phyloP scores from a whole-genome alignment of 2,113 vertebrate species.

The Ursus arctos region DNA sequence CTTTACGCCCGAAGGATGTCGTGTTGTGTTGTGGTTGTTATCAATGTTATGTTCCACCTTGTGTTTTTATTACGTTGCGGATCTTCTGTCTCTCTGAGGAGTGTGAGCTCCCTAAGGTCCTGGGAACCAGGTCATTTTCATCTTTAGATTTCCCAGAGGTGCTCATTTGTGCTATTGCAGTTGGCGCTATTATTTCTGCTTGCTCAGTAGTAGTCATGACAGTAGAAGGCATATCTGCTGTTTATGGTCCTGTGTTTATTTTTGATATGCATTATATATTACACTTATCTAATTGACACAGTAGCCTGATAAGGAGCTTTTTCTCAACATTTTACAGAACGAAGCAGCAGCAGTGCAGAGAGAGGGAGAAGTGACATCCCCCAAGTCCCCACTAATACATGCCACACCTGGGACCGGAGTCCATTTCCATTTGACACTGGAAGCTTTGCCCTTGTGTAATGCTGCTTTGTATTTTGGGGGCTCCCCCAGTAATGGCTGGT shows the following conservation, averaged over 20 bases:
- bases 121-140: no score
- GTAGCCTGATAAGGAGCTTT: neutral
- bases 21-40: neutral
- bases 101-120: neutral
- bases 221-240: neutral
- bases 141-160: neutral
- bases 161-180: fast-evolving
- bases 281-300: neutral
- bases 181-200: neutral
- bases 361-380: neutral
- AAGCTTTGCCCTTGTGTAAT: neutral
- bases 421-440: neutral
- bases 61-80: neutral
- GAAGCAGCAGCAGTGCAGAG: neutral
- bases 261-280: neutral
- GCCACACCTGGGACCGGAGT: neutral
- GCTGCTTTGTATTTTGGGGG: neutral
- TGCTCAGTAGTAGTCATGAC: neutral
- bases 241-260: neutral
- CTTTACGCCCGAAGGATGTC: no score
- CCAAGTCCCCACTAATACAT: neutral
- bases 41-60: neutral
- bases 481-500: neutral
- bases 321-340: neutral
- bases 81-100: neutral